Evolutionary conservation across 2,113 vertebrate species (phyloP), one percentile per base, ranked within the genome.

Genomic region (Sceloporus tristichus): DNA sequence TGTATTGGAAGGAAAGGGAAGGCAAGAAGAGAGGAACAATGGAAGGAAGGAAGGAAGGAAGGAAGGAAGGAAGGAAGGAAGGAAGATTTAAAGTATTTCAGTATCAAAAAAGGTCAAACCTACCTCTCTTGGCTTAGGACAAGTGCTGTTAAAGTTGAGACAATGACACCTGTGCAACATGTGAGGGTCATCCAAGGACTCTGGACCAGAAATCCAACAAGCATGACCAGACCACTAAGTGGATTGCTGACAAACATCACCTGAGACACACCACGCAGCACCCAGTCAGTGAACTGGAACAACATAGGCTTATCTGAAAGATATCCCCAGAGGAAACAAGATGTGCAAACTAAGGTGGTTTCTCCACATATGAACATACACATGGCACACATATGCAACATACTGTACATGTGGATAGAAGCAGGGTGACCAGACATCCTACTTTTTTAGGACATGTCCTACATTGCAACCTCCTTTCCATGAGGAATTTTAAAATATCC

Each of bases 221-320:
- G 84, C 23, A 99, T 97, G 16, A 99, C 92, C 29, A 98, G 88
- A 1, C 99, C 99, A 1, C 98, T 99, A 71, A 99, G 94, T 5
- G 99, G 98, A 77, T 99, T 99, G 96, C 98, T 99, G 88, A 99
- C 98, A 80, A 99, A 99, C 98, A 99, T 98, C 94, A 99, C 99
- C 93, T 99, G 99, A 34, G 99, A 98, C 0, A 96, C 97, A 16
- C 98, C 99, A 38, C 98, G 98, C 85, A 99, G 92, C 62, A 98
- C 96, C 99, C 99, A 99, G 92, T 99, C 98, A 0, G 98, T 76
- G 83, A 99, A 96, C 95, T 98, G 98, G 86, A 99, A 93, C 82
- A 97, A 3, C 0, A 99, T 74, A n/a, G 97, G 98, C 89, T 98
- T 98, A 74, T 97, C 99, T 99, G 95, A 59, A 96, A 94, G 1